A percentile compares a stretch with the other conserved stretches of the same genome.
These are phyloP conservation scores for Pollenia labialis DNA, from an alignment of 2,888 invertebrate species.

Conservation along the genomic window DNA sequence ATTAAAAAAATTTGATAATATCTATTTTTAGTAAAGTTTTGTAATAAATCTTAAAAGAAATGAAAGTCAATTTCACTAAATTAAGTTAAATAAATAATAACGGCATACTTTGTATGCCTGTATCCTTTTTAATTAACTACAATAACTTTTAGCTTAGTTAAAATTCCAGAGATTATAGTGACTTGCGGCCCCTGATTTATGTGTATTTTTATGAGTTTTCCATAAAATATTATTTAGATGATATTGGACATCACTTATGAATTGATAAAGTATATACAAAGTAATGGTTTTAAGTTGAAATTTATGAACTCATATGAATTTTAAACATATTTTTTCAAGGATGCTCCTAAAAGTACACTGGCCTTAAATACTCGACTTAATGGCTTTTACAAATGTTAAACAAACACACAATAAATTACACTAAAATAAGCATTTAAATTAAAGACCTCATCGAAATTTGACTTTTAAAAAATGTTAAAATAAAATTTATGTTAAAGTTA, in stretches of 20 bases:
- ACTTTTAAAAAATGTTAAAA: not conserved
- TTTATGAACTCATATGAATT: constrained; percentile 62
- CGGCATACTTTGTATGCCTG: too few species aligned
- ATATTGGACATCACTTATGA: constrained; percentile 52
- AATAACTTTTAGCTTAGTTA: too few species aligned
- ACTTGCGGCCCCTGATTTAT: not conserved
- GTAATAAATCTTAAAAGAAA: too few species aligned
- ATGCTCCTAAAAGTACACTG: constrained; percentile 3
- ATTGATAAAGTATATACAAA: constrained; percentile 59
- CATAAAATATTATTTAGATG: not conserved
- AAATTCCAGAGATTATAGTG: too few species aligned
- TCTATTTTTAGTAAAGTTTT: too few species aligned
- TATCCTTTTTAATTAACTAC: too few species aligned
- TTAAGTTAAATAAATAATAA: too few species aligned
- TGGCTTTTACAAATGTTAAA: constrained; percentile 10
- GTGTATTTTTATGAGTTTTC: not conserved
- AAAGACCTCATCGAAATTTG: not conserved
- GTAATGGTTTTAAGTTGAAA: constrained; percentile 60
- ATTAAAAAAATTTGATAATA: too few species aligned
- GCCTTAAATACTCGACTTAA: constrained; percentile 26
- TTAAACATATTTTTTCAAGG: constrained; percentile 31
- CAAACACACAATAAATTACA: constrained; percentile 29
- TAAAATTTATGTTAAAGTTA: not conserved
- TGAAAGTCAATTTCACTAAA: too few species aligned
- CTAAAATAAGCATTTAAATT: constrained; percentile 14